These are phyloP conservation scores for Arvicanthis niloticus DNA, from an alignment of 2,113 vertebrate genomes.

Conservation along the genomic window DNA sequence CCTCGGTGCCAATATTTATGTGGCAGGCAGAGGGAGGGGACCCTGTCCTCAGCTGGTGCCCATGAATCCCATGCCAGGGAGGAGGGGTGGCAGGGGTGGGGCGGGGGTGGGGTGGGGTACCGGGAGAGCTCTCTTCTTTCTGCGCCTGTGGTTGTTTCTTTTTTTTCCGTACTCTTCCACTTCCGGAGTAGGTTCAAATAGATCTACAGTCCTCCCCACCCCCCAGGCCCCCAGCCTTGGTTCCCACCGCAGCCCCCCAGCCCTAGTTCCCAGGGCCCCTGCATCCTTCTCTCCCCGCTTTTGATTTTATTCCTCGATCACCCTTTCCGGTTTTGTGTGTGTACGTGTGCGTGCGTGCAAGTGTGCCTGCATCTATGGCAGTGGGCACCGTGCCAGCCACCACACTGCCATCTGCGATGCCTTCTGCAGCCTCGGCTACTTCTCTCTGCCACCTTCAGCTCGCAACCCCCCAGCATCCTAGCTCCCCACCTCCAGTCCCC, in stretches of 20 bases:
- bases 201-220: slow-evolving; percentile 78
- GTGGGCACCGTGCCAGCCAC: slow-evolving; percentile 84
- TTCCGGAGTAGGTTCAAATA: slow-evolving; percentile 83
- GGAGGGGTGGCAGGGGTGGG: slow-evolving; percentile 76
- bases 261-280: slow-evolving; percentile 68
- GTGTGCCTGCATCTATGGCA: slow-evolving; percentile 74
- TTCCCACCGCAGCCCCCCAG: slow-evolving; percentile 50
- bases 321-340: slow-evolving; percentile 60
- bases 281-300: slow-evolving; percentile 74
- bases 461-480: slow-evolving; percentile 60
- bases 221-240: slow-evolving; percentile 54
- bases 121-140: slow-evolving; percentile 77
- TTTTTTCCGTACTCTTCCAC: slow-evolving; percentile 77
- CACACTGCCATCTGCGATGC: slow-evolving; percentile 83
- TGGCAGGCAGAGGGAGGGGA: slow-evolving; percentile 74
- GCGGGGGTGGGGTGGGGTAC: slow-evolving; percentile 69
- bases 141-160: slow-evolving; percentile 71
- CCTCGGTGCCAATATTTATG: slow-evolving; percentile 75
- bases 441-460: slow-evolving; percentile 75
- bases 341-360: background rate
- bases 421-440: slow-evolving; percentile 78
- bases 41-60: slow-evolving; percentile 81
- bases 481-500: slow-evolving; percentile 68
- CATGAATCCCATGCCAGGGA: slow-evolving; percentile 79
- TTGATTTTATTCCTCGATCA: slow-evolving; percentile 74